Percentiles rank a stretch among this genome's conserved stretches.
phyloP scores from a whole-genome alignment of 2,888 invertebrate genomes.

The Dasypolia templi region DNA sequence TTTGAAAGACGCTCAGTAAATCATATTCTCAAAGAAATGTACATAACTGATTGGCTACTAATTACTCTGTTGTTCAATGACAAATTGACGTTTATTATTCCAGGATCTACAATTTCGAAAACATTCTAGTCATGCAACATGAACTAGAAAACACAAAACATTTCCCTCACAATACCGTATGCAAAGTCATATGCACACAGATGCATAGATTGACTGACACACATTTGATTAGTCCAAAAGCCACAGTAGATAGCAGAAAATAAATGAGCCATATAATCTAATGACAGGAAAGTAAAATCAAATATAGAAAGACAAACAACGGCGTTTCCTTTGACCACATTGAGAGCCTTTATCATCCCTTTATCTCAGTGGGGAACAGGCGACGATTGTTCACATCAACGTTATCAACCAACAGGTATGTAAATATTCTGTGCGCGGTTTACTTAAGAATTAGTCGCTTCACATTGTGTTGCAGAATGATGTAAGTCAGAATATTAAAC shows the following conservation, averaged over 20 bases:
- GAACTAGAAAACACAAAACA: constrained; percentile 8
- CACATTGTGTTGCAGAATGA: constrained; percentile 67
- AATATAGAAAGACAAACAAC: constrained; percentile 79
- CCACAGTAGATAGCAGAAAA: constrained; percentile 64
- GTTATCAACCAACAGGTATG: constrained; percentile 76
- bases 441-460: constrained; percentile 76
- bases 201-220: constrained; percentile 56
- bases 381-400: constrained; percentile 79
- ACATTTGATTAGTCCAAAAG: constrained; percentile 62
- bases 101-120: not conserved
- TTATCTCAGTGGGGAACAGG: constrained; percentile 79
- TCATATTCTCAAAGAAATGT: not conserved
- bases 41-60: not conserved
- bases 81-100: not conserved
- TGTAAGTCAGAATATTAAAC: constrained; percentile 59
- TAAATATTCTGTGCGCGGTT: constrained; percentile 78
- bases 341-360: constrained; percentile 79
- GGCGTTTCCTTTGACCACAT: constrained; percentile 85
- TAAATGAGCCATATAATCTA: constrained; percentile 69
- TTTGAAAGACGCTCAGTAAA: not conserved
- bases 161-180: constrained; percentile 9
- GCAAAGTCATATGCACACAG: constrained; percentile 39
- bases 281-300: constrained; percentile 80
- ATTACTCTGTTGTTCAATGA: not conserved
- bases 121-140: not conserved